phyloP scores from a whole-genome alignment of 2,113 vertebrate species.

The Podarcis cretensis region DNA sequence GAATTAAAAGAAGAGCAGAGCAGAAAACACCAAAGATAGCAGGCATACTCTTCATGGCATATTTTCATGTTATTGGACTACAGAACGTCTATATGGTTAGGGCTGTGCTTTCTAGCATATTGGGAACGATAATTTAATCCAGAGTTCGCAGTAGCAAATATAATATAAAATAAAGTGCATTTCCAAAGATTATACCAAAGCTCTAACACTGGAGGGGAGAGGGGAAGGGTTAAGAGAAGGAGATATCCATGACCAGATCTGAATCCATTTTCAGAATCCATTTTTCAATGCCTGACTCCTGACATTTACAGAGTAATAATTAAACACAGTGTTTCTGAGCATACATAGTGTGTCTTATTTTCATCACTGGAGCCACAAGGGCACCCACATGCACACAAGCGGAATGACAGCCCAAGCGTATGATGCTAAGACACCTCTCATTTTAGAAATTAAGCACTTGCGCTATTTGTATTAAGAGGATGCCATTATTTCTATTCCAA shows the following conservation, averaged over 20 bases:
- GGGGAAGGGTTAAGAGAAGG: not conserved
- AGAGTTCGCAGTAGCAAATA: not conserved
- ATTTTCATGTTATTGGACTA: not conserved
- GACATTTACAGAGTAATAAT: not conserved
- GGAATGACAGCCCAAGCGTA: not conserved
- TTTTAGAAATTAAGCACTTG: not conserved
- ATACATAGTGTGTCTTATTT: not conserved
- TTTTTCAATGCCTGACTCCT: not conserved
- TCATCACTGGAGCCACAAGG: not conserved
- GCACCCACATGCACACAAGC: not conserved
- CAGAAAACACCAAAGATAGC: no score
- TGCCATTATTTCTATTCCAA: constrained; percentile 27
- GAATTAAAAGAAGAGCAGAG: not conserved
- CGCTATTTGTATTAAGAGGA: not conserved
- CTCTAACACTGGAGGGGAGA: no score
- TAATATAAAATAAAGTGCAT: not conserved
- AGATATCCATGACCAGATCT: not conserved
- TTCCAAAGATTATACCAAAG: not conserved
- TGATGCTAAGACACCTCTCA: not conserved
- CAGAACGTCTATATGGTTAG: not conserved
- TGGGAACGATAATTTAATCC: not conserved
- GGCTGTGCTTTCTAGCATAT: not conserved
- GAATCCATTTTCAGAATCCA: not conserved
- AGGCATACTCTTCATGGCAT: not conserved
- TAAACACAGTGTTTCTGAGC: not conserved